Evolutionary conservation across 1,140 invertebrate genomes (phyloP), one percentile per base, ranked within the genome.

Genomic region (Cataglyphis hispanica): DNA sequence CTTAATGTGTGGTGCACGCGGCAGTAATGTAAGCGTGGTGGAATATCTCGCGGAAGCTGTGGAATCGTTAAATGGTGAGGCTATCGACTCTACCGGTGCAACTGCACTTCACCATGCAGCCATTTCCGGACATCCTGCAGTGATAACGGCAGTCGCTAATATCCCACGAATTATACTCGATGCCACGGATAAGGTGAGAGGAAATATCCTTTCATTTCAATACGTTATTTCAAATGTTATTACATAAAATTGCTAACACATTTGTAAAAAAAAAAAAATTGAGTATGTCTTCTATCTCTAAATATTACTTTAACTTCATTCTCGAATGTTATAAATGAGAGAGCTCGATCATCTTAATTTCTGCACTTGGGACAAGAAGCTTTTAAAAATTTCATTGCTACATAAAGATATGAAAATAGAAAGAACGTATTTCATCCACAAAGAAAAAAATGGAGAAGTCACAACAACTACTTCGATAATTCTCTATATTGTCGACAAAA

Each of bases 1-100:
- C 31, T 91, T 97, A 72, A 97, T 97, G 95, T 97, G 97, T 88
- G 97, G 96, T 4, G 95, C 96, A 11, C 95, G 96, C 72, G 97
- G 97, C 88, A 96, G 96, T 90, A 96, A 96, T 91, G 86, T 96
- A 88, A 96, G 96, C 27, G 96, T 97, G 11, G 96, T 96, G 0
- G 94, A 95, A 43, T 97, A 97, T 90, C 93, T 97, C 84, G 84
- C 95, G 7, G 96, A 96, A 76, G 96, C 97, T 2, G 95, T 96
- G 8, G 95, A 96, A 83, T 97, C 96, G 89, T 93, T 97, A 75
- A 95, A 96, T 81, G 93, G 97, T 13, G 96, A 98, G 86, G 96
- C 96, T 8, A 92, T 94, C 56, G 96, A 97, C 88, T 91, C 77
- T 40, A 95, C 94, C n/a, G 94, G 94, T 76, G 93, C 95, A 19